Base-by-base conservation (phyloP, 2,113 vertebrate genomes). In the Machaerirhynchus nigripectus region DNA sequence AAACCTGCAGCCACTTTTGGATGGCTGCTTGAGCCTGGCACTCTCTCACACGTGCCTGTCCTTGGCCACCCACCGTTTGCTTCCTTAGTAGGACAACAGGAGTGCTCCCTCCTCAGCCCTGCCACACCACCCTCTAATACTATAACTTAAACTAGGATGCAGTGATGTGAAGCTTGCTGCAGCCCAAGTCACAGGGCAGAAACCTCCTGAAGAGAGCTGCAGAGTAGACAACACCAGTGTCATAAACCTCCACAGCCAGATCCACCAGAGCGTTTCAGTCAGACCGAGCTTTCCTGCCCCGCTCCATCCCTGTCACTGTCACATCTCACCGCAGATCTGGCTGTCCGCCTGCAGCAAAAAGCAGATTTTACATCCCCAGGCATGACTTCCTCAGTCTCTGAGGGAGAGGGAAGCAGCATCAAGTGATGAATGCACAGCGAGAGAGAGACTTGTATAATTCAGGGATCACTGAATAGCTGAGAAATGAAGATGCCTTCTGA, bases 401-500 rank as follows among this genome's bases (percentile, higher is more conserved):
- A 91, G 67, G 87, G 87, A 94, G 84, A 76, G 67, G 61, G 82
- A 92, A 92, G 46, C 33, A 42, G 92, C 90, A 49, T 73, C 86
- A 71, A 71, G 73, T 69, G 77, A 87, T 55, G 95, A 83, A 92
- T 37, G 77, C 87, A 49, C 93, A 90, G 93, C 1, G 1, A 95
- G 94, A 84, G 83, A 77, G 68, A 90, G 87, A 78, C 88, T 90
- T 63, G 76, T 90, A 44, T 94, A 91, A 90, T 93, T 96, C 87
- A 94, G 89, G 92, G 91, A 93, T 86, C 92, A 90, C 94, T 88
- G 93, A 96, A 87, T 78, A 88, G 93, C 93, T 93, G 90, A 0
- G 9, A 93, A 92, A 94, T 91, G 94, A 94, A 93, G 86, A 92
- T 96, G 92, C 93, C 89, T 95, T 95, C 94, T 95, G 95, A 95